phyloP scores from a whole-genome alignment of 2,797 vertebrate species.

The Myripristis jacobus region DNA sequence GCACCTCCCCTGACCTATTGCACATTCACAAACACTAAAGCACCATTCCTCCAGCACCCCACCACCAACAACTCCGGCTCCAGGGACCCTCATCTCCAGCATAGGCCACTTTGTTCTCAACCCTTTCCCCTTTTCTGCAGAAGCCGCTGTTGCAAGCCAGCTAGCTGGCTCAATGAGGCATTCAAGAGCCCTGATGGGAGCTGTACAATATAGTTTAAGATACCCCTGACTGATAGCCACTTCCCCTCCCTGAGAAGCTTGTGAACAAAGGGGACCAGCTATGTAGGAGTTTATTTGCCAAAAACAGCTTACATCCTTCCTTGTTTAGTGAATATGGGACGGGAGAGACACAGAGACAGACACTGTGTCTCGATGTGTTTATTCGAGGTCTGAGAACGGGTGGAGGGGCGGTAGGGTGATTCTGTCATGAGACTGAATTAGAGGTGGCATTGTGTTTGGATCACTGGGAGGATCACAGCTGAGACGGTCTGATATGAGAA shows the following conservation, averaged over 20 bases:
- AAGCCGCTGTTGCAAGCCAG: conserved; percentile 54
- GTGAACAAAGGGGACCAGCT: conserved; percentile 81
- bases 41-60: conserved; percentile 33
- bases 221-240: conserved; percentile 80
- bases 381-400: conserved; percentile 74
- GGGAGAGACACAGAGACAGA: conserved; percentile 82
- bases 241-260: conserved; percentile 71
- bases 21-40: conserved; percentile 86
- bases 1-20: conserved; percentile 87
- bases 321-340: conserved; percentile 78
- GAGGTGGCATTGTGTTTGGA: conserved; percentile 73
- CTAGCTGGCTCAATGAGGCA: conserved; percentile 73
- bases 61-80: conserved; percentile 32
- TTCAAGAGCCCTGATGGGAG: conserved; percentile 73
- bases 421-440: conserved; percentile 76
- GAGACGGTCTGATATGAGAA: conserved; percentile 52
- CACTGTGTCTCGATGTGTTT: conserved; percentile 81
- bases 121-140: conserved; percentile 43
- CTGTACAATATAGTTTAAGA: conserved; percentile 83
- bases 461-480: conserved; percentile 64
- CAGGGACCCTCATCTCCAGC: conserved; percentile 49
- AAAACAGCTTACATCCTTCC: conserved; percentile 87
- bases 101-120: conserved; percentile 72
- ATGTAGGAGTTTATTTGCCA: conserved; percentile 81
- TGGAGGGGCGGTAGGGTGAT: conserved; percentile 51